Evolutionary conservation across 2,888 invertebrate species (phyloP), one percentile per base, ranked within the genome.

Genomic region (Tupiocoris notatus): DNA sequence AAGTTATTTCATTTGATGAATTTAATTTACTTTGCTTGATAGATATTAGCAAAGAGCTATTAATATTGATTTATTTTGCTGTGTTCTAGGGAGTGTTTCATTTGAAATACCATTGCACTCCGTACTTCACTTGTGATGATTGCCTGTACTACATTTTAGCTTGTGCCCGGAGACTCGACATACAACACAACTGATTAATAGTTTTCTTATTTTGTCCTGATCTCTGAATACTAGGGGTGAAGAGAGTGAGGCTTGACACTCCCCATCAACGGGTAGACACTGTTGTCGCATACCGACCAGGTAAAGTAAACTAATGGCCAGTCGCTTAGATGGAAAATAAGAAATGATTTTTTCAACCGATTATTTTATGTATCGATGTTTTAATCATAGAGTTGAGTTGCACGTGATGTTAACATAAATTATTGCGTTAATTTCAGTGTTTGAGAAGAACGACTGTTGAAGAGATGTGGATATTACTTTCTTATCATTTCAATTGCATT

Each of bases 271-370:
- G 75, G 77, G 66, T 78, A 75, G 75, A 75, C 78, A 39, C 73
- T 78, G 68, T 75, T 57, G 71, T 73, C 77, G 66, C 71, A 76
- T 59, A 24, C 56, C 83, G 83, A 39, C 39, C 39, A 85, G 85
- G 85, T 85, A 85, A 85, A 83, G 85, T 85, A 85, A 39, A 83
- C 83, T 83, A 83, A 82, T 82, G 84, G 84, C 84, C 84, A 84
- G 83, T 84, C 84, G 84, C 84, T 79, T 65, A 54, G 65, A 23
- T 65, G n/a, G 21, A 65, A 39, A 68, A 54, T 21, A 56, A 67
- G 57, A 7, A n/a, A n/a, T n/a, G n/a, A n/a, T n/a, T n/a, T n/a
- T n/a, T n/a, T n/a, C n/a, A n/a, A n/a, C n/a, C 39, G 39, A 39
- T 7, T 39, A 39, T 7, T 39, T 39, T 12, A 39, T 12, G 39